Conservation (phyloP, 2,113 vertebrate genomes). For the Struthidea cinerea region DNA sequence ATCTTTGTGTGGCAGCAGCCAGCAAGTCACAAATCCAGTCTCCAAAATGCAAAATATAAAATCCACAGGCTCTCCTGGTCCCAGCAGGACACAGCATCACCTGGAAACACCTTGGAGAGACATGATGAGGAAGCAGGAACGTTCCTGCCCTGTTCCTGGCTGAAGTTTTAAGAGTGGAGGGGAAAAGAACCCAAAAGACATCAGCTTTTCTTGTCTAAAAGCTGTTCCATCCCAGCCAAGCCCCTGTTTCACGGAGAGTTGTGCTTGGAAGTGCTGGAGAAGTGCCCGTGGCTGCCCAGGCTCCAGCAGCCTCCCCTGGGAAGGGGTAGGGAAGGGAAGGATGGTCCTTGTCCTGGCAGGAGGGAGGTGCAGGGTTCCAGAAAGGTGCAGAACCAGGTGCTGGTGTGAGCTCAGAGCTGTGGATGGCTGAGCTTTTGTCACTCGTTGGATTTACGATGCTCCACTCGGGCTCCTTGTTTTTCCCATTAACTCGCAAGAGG, state of each 20-base stretch:
- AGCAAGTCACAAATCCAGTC: background rate
- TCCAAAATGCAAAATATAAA: background rate
- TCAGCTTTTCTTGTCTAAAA: background rate
- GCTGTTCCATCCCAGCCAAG: background rate
- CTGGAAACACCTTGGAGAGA: background rate
- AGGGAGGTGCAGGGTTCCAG: background rate
- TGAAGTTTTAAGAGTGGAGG: background rate
- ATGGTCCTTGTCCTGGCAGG: background rate
- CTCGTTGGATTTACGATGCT: background rate
- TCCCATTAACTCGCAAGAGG: background rate
- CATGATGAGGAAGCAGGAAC: background rate
- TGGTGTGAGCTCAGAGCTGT: background rate
- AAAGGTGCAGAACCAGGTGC: background rate
- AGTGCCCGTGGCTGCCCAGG: background rate
- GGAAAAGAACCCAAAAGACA: background rate
- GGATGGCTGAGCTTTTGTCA: background rate
- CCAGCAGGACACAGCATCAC: background rate
- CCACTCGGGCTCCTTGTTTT: background rate
- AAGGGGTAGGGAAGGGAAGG: background rate
- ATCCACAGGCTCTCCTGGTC: background rate
- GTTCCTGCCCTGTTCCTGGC: background rate
- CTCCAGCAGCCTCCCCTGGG: background rate
- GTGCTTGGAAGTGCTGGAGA: background rate
- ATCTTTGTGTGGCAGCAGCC: background rate
- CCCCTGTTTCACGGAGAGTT: background rate